Evolutionary conservation across 37 sponge, comb jelly and placozoan genomes (phyloP).

Genomic region (Mnemiopsis leidyi): DNA sequence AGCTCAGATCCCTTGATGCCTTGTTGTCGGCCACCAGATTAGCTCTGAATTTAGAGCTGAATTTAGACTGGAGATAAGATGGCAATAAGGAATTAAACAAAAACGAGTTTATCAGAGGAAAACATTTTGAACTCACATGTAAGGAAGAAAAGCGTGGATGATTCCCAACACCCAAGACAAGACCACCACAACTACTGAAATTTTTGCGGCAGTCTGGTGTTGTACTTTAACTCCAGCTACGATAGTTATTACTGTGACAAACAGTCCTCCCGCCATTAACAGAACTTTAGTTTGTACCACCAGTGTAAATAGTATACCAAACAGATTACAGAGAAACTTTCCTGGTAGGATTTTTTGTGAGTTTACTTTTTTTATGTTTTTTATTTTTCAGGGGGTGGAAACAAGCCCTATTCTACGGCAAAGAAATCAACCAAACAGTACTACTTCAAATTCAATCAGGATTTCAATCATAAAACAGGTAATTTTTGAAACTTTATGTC

Average conservation of each 20-base stretch:
- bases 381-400: neutral
- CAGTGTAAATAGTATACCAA: constrained; percentile 29
- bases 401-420: neutral
- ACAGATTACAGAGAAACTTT: neutral
- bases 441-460: neutral
- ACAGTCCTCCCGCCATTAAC: constrained; percentile 8
- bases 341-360: no score
- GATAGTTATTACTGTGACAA: neutral
- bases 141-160: constrained; percentile 37
- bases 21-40: no score
- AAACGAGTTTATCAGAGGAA: no score
- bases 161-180: neutral
- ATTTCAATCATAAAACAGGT: constrained; percentile 25
- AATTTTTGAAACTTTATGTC: neutral
- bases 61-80: no score
- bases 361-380: no score
- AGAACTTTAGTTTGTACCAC: constrained; percentile 11
- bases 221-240: neutral
- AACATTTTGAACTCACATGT: constrained; percentile 44
- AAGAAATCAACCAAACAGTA: neutral
- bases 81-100: no score
- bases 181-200: constrained; percentile 28
- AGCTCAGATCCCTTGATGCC: no score
- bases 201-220: neutral
- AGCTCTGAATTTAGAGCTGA: no score